phyloP scores from a whole-genome alignment of 2,888 invertebrate genomes.

The Falcaria lacertinaria region DNA sequence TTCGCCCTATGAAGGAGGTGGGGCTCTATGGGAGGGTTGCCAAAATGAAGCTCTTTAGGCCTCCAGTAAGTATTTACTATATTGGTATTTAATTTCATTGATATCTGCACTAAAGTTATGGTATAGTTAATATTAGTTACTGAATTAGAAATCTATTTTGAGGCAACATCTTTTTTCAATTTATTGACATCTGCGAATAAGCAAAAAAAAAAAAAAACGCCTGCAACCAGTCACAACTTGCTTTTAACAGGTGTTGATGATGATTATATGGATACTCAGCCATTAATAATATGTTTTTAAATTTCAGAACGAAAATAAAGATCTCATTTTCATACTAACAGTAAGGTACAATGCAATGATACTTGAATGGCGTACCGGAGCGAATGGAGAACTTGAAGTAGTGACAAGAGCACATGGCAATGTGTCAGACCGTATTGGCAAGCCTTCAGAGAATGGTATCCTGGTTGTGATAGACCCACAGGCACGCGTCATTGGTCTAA shows the following conservation, averaged over 20 bases:
- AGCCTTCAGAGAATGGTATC: slow-evolving; percentile 97
- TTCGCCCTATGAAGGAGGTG: slow-evolving; percentile 96
- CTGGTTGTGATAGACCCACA: slow-evolving; percentile 97
- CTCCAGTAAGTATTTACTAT: slow-evolving; percentile 82
- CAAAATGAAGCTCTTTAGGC: slow-evolving; percentile 95
- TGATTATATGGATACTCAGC: too few species aligned
- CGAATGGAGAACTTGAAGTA: slow-evolving; percentile 92
- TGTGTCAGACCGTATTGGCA: slow-evolving; percentile 96
- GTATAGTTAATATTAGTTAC: too few species aligned
- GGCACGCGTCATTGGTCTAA: slow-evolving; percentile 95
- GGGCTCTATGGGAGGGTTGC: slow-evolving; percentile 96
- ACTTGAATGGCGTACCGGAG: slow-evolving; percentile 88
- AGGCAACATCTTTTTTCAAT: background rate
- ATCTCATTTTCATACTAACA: slow-evolving; percentile 95
- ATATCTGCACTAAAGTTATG: background rate
- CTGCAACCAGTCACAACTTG: too few species aligned
- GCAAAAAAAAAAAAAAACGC: too few species aligned
- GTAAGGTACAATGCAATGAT: slow-evolving; percentile 98
- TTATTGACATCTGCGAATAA: too few species aligned
- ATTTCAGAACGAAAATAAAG: slow-evolving; percentile 92
- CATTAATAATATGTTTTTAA: slow-evolving; percentile 4
- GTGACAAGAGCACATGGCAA: slow-evolving; percentile 97
- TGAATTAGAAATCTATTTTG: too few species aligned
- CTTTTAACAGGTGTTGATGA: too few species aligned
- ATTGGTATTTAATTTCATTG: slow-evolving; percentile 2